Base-by-base conservation (phyloP, 1,140 invertebrate species). In the Drosophila tristis region DNA sequence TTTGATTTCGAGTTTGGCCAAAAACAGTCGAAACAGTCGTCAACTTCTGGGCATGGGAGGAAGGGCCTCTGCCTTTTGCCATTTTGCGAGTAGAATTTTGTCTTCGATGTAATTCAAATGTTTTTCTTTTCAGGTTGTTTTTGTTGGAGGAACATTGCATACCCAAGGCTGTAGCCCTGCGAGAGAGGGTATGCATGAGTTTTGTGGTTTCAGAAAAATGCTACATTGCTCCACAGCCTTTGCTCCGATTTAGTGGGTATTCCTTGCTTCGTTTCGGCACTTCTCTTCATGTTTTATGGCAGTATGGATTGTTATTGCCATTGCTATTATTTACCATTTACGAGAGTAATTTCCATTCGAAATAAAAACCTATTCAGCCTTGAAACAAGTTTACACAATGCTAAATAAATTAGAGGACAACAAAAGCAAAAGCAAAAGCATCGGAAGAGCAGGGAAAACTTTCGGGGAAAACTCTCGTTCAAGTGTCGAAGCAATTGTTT, bases 331-430 rank as follows among this genome's bases (percentile, higher is more conserved):
- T 39, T 5, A 1, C 35, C 35, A 39, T 39, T 39, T 39, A 39
- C 35, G 11, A 39, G 35, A 39, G 35, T 71, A 71, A 71, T 71
- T 71, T 71, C 39, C 35, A 71, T 49, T 71, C 31, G 65, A 45
- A n/a, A 31, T 70, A 58, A 50, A 35, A 26, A 66, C 67, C 67
- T 9, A 70, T 71, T 71, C 67, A 71, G 58, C 67, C 67, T 71
- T 71, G 67, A 71, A 39, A 70, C 53, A 71, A 71, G 53, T 71
- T 71, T 71, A 71, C 67, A 71, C 67, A 71, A 70, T 70, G 51
- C 67, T 70, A 71, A 71, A 71, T 71, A 71, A 71, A 70, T 71
- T 71, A 71, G 65, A 70, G 51, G 67, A 55, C 43, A 23, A 55
- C 60, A 55, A 55, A 16, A 39, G 25, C 58, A 31, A n/a, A 13